Percentiles rank a stretch among this genome's conserved stretches.
Evolutionary conservation across 2,797 vertebrate genomes (phyloP).

Genomic region (Columba guinea): DNA sequence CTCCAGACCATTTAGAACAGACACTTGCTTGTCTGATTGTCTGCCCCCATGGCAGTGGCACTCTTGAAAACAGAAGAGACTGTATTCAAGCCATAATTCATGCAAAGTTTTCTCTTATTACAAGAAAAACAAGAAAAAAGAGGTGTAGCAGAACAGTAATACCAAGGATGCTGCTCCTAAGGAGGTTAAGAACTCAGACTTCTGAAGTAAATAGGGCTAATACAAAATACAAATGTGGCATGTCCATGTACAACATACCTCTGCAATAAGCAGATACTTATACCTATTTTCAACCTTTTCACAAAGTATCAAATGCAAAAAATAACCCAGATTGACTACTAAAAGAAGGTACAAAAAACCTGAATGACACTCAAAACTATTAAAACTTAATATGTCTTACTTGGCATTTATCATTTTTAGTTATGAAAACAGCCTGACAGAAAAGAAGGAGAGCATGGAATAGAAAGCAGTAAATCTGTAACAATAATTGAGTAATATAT

Average conservation of each 20-base stretch:
- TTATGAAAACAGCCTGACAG: not conserved
- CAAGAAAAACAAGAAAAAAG: not conserved
- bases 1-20: constrained; percentile 39
- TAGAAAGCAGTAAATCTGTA: constrained; percentile 63
- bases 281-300: not conserved
- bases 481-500: constrained; percentile 64
- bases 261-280: not conserved
- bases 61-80: constrained; percentile 33
- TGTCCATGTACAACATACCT: not conserved
- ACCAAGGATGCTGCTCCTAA: not conserved
- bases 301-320: not conserved
- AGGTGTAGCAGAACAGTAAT: not conserved
- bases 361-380: not conserved
- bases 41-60: constrained; percentile 52
- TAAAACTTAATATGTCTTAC: not conserved
- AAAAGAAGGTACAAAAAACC: not conserved
- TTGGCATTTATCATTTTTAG: not conserved
- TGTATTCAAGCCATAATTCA: constrained; percentile 23
- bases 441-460: not conserved
- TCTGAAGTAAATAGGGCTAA: not conserved
- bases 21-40: constrained; percentile 13
- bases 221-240: not conserved
- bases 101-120: constrained; percentile 21
- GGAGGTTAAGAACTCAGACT: not conserved
- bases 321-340: not conserved